Base-by-base conservation (phyloP, 1,140 invertebrate genomes). In the Lutraria rhynchaena region DNA sequence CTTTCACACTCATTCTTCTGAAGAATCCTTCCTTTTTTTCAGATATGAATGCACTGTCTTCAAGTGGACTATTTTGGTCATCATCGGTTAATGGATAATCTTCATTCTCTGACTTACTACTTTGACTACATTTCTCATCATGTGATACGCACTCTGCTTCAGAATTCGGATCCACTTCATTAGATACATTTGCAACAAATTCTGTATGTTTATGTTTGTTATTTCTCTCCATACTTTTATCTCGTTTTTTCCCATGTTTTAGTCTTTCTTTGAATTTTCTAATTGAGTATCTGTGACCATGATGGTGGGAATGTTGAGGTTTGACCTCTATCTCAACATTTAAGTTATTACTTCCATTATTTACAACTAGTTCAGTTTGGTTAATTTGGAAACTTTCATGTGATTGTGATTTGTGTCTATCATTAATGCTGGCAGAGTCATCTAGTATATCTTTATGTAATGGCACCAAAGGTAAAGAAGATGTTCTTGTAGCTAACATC, bases 1-100 rank as follows among this genome's bases (percentile, higher is more conserved):
- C 75, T 73, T 88, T 88, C 4, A 84, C 71, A 83, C 89, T 90
- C 81, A 90, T 88, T 60, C 86, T 70, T 0, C 85, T 67, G n/a
- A 90, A 83, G 53, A 89, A 86, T 41, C 83, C 69, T 17, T 63
- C 41, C 37, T 51, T 71, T 24, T 73, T 73, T 3, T 73, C 35
- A 15, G 46, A 4, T 31, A 44, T 60, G 49, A 73, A 73, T 4
- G 51, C 51, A 4, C 15, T 9, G 24, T 78, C 75, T n/a, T 77
- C 74, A 33, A 7, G 19, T 11, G 41, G 24, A 65, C 41, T 60
- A 13, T 35, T 15, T 3, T 17, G 3, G 7, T 78, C 75, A 35
- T 78, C 75, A 69, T 67, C 63, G 9, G 63, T 57, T 5, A 69
- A 17, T 13, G 33, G 1, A 11, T 49, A 33, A 4, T 76, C 65